Base-by-base conservation (phyloP, 2,888 invertebrate genomes). In the Tholera decimalis region DNA sequence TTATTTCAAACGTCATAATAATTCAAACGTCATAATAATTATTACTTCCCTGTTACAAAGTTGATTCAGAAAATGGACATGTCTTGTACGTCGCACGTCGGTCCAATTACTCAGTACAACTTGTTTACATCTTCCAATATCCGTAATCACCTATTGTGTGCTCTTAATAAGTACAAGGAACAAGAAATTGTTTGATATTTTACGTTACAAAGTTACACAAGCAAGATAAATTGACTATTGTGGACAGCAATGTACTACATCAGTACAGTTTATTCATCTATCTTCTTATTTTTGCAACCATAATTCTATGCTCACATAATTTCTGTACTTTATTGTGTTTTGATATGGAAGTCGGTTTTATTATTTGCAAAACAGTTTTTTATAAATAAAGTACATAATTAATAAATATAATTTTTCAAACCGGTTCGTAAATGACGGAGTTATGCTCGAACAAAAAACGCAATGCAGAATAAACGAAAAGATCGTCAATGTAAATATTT, bases 61-160 rank as follows among this genome's bases (percentile, higher is more conserved):
- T 30, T n/a, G 20, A 66, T 28, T 28, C 18, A 2, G 6, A 28
- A 47, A 46, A 28, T 18, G 18, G 18, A 3, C 35, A 35, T 50
- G 35, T 47, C 20, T 28, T 41, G 51, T 30, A 5, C n/a, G 26
- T n/a, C 22, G 22, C 0, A n/a, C 15, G n/a, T n/a, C n/a, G n/a
- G n/a, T n/a, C n/a, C n/a, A n/a, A 54, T 44, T 65, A 22, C 20
- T 35, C 41, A 44, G 15, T 9, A 47, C 33, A 18, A 18, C 47
- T 30, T 24, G 22, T 30, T 15, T 28, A 18, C 53, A 61, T 18
- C 3, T 47, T 54, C 7, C 9, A 22, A 30, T 54, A 43, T 49
- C 18, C 3, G 22, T 61, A 61, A 69, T 69, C 24, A 54, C 37
- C 20, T 13, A 68, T 69, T 68, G 53, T 67, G 7, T 61, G 20